Base-by-base conservation (phyloP, 2,113 vertebrate genomes). In the Phoxinus phoxinus region DNA sequence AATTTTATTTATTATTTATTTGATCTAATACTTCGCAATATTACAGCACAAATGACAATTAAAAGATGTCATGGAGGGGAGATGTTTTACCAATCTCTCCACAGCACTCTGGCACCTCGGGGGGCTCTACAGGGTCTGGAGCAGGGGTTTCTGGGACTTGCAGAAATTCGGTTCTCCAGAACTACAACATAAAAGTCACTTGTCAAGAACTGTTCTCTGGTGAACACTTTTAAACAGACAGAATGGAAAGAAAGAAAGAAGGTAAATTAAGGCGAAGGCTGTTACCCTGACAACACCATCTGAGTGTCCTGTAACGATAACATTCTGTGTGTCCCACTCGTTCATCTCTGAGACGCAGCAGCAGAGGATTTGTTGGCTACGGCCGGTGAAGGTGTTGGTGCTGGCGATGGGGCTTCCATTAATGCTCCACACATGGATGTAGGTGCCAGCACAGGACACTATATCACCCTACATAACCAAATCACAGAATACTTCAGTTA, bases 151-250 rank as follows among this genome's bases (percentile, higher is more conserved):
- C 98, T 69, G 98, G 98, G 87, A 99, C 98, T 91, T 99, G 98
- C 81, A 99, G 95, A 90, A 99, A 99, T 90, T 99, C 98, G 96
- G 98, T 99, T 85, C 98, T 96, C 98, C 98, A 99, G 91, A 99
- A 99, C 98, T 99, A 84, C 84, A n/a, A 82, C 12, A 84, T 78
- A 23, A 83, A 83, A 51, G 25, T 2, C 44, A 8, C 25, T 84
- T 71, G 21, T 67, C 21, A 82, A 69, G 15, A 79, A 46, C 21
- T 23, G 6, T n/a, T 69, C 3, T 69, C 32, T 69, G 32, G 41
- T 41, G 21, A 56, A 71, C 9, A 15, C 17, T 27, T 23, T 37
- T 59, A 53, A 35, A 44, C 71, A 30, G 8, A 30, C 13, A n/a
- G 2, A 46, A 9, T 19, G 12, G 53, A 72, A 59, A 19, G 53